These are phyloP conservation scores for Bos javanicus DNA, from an alignment of 2,113 vertebrate species.

Conservation along the genomic window DNA sequence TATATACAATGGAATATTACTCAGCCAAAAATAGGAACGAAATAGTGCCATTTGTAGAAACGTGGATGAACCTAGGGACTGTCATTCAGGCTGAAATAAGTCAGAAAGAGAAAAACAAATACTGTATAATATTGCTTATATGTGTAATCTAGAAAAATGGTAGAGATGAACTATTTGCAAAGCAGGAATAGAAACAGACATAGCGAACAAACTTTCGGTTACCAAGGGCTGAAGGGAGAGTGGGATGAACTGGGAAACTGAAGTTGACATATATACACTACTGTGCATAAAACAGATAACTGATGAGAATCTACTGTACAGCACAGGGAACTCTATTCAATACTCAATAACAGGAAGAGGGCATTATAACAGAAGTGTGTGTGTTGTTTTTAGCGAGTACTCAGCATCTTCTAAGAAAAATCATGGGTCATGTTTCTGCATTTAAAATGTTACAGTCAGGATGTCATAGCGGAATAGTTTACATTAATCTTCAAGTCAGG, in stretches of 20 bases:
- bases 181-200: not conserved
- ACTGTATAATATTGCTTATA: not conserved
- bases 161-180: not conserved
- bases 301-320: not conserved
- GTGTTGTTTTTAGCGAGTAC: not conserved
- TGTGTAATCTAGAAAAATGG: not conserved
- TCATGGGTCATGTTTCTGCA: not conserved
- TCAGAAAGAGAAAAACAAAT: not conserved
- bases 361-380: not conserved
- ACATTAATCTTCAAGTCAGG: not conserved
- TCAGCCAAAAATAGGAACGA: not conserved
- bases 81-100: not conserved
- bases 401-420: not conserved
- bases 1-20: not conserved
- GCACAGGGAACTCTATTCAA: not conserved
- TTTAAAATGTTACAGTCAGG: not conserved
- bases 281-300: not conserved
- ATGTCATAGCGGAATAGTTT: not conserved
- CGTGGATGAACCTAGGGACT: not conserved
- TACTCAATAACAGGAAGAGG: not conserved
- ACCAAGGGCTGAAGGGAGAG: not conserved
- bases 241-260: not conserved
- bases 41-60: not conserved
- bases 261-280: not conserved
- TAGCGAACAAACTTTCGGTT: accelerated